Evolutionary conservation across 2,888 invertebrate genomes (phyloP).

Genomic region (Scaptomyza tumidula): DNA sequence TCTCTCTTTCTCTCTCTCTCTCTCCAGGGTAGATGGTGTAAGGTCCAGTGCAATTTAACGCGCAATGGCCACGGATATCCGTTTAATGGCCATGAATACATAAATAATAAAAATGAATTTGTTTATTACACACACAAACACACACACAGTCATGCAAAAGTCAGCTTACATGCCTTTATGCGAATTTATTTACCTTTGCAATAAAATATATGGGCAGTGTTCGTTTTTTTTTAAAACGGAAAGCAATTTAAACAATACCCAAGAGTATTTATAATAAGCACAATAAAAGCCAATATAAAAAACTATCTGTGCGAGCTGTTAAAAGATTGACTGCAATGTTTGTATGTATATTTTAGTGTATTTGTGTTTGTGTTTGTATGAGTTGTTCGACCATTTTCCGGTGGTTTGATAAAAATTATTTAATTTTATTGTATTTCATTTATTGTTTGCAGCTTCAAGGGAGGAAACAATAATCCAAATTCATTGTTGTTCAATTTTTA

Average conservation of each 20-base stretch:
- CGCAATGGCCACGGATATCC: conserved; percentile 78
- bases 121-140: conserved; percentile 69
- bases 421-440: conserved; percentile 74
- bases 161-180: conserved; percentile 67
- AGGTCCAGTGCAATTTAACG: conserved; percentile 72
- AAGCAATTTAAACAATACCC: conserved; percentile 78
- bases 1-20: background rate
- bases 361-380: conserved; percentile 19
- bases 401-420: conserved; percentile 76
- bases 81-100: conserved; percentile 81
- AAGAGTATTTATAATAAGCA: conserved; percentile 73
- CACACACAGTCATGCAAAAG: conserved; percentile 39
- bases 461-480: conserved; percentile 47
- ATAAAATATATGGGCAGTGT: conserved; percentile 67
- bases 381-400: conserved; percentile 71
- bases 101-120: conserved; percentile 81
- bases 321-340: conserved; percentile 60
- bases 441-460: conserved; percentile 59
- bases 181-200: conserved; percentile 76
- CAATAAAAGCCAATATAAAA: conserved; percentile 62
- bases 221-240: conserved; percentile 47
- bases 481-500: conserved; percentile 31
- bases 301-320: conserved; percentile 62
- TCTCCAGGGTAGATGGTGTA: conserved; percentile 11
- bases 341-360: background rate